phyloP scores from a whole-genome alignment of 2,888 invertebrate species.

The Sesia bembeciformis region DNA sequence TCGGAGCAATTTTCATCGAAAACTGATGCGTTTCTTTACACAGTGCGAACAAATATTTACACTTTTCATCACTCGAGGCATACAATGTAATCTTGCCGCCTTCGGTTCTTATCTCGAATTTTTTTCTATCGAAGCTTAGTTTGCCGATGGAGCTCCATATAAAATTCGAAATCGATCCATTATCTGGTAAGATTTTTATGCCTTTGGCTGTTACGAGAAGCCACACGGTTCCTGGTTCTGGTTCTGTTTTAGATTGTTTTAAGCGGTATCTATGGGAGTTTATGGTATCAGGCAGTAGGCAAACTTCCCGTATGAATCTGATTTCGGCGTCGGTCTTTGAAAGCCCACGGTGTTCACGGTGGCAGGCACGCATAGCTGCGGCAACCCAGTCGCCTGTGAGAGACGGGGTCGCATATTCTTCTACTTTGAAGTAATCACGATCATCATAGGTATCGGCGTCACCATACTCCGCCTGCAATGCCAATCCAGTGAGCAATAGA shows the following conservation, averaged over 20 bases:
- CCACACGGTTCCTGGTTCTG: conserved; percentile 86
- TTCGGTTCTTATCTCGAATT: conserved; percentile 95
- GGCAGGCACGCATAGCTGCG: conserved; percentile 81
- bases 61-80: conserved; percentile 94
- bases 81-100: conserved; percentile 92
- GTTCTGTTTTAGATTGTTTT: conserved; percentile 83
- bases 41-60: conserved; percentile 89
- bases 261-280: conserved; percentile 93
- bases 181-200: conserved; percentile 88
- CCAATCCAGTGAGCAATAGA: conserved; percentile 89
- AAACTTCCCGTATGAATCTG: conserved; percentile 92
- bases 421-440: conserved; percentile 80
- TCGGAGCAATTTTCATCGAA: conserved; percentile 92
- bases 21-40: conserved; percentile 96
- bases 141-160: conserved; percentile 97
- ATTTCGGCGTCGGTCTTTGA: conserved; percentile 87
- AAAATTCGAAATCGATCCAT: conserved; percentile 82
- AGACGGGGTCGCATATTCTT: conserved; percentile 87
- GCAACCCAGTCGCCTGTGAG: conserved; percentile 76
- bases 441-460: conserved; percentile 74
- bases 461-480: conserved; percentile 94
- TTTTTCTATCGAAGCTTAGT: conserved; percentile 96
- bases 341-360: conserved; percentile 86
- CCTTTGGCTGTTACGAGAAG: conserved; percentile 94
- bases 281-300: conserved; percentile 86